Percentiles rank a stretch among this genome's conserved stretches.
Conservation (phyloP, 1,140 invertebrate species). For the Cryptotermes secundus region DNA sequence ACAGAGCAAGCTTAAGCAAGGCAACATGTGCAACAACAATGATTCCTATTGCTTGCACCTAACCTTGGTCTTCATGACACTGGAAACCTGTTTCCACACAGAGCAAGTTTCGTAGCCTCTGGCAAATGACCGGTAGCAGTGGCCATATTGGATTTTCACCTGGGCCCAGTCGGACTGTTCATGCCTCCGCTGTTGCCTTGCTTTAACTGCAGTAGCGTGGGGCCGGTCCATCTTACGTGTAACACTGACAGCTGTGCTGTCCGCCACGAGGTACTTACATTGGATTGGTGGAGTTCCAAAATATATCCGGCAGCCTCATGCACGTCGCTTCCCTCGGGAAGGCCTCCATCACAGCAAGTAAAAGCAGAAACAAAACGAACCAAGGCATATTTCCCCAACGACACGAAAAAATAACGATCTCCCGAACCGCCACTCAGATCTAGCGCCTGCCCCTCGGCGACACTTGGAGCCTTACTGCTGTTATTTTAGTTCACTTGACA, state of each 20-base stretch:
- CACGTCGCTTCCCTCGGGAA: slow-evolving; percentile 55
- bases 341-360: slow-evolving; percentile 55
- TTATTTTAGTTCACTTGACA: not conserved
- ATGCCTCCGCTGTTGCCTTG: not conserved
- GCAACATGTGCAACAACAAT: not conserved
- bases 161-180: not conserved
- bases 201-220: not conserved
- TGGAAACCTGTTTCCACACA: slow-evolving; percentile 10
- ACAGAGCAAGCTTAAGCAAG: not conserved
- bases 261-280: slow-evolving; percentile 48
- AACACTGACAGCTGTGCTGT: not conserved
- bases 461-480: too few species aligned
- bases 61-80: not conserved
- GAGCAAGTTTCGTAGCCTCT: slow-evolving; percentile 18
- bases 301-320: slow-evolving; percentile 57
- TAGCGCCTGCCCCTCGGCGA: too few species aligned
- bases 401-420: slow-evolving; percentile 44
- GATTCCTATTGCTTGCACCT: not conserved
- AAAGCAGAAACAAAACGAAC: slow-evolving; percentile 55
- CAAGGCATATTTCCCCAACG: slow-evolving; percentile 51
- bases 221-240: too few species aligned
- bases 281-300: slow-evolving; percentile 62
- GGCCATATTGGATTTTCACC: slow-evolving; percentile 26
- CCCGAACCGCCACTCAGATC: not conserved
- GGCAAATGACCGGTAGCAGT: slow-evolving; percentile 27